Base-by-base conservation (phyloP, 2,888 invertebrate genomes). In the Urechis unicinctus region DNA sequence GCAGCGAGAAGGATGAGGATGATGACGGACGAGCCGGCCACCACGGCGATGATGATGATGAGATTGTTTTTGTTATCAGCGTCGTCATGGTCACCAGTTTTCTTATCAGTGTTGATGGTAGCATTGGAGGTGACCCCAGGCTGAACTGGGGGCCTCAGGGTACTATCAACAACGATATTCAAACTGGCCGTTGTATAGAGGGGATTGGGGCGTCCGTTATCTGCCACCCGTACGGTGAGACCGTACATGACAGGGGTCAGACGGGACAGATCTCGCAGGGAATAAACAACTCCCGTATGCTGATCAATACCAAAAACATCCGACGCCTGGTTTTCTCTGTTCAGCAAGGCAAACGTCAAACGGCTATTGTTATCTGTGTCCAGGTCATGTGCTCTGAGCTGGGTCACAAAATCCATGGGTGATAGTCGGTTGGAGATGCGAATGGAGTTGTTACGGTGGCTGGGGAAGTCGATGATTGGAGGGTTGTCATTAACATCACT, bases 401-500 rank as follows among this genome's bases (percentile, higher is more conserved):
- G 13, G 42, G 46, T 30, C 9, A 56, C 26, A 22, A 43, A 26
- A 41, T 29, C 21, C 22, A 48, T 48, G n/a, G 36, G 36, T n/a
- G 47, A 50, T 4, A 44, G 42, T 17, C 45, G 24, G 17, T 29
- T 52, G 9, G 55, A 42, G 6, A 55, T 24, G 36, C 49, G 53
- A 22, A 49, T 45, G 21, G 63, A 58, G 59, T 58, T 58, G 55
- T 63, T 63, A n/a, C 26, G 30, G 1, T 29, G 46, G 2, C 54
- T 51, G 0, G 63, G 63, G 52, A 50, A 63, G 41, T 45, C 48
- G 42, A 64, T 58, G 3, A 52, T 25, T 1, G 64, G 64, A 1
- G 54, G 13, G 55, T 64, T 63, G 53, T 64, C 64, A 43, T 64
- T 64, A 13, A 53, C 48, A 48, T 64, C 64, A 2, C 55, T 49